Evolutionary conservation across 2,113 vertebrate species (phyloP).

Genomic region (Oncorhynchus masou): DNA sequence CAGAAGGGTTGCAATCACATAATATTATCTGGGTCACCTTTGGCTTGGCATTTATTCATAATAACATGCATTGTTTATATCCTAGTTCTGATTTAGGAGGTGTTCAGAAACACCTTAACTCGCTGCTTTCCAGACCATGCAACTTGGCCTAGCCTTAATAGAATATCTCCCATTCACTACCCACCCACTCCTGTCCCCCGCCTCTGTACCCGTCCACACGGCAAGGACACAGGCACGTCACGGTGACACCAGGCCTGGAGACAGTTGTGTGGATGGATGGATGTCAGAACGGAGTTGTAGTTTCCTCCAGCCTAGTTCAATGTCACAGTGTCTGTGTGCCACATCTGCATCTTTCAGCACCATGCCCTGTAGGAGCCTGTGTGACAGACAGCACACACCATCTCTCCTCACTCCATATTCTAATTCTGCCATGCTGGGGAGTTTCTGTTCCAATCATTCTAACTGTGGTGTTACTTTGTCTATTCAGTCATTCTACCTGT

Average conservation of each 20-base stretch:
- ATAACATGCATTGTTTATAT: slow-evolving; percentile 1
- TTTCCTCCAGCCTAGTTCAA: not conserved
- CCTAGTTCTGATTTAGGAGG: not conserved
- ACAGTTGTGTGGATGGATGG: not conserved
- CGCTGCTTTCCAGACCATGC: no score
- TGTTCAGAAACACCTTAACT: no score
- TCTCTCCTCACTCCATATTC: not conserved
- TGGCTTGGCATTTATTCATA: not conserved
- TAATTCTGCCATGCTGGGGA: not conserved
- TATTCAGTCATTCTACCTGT: no score
- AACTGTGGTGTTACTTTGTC: not conserved
- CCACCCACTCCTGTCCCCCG: not conserved
- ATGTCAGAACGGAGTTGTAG: not conserved
- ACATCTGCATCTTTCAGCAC: not conserved
- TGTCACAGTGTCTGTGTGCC: not conserved
- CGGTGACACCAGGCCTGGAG: not conserved
- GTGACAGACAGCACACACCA: not conserved
- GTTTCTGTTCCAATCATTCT: no score
- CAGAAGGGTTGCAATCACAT: not conserved
- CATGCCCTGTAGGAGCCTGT: slow-evolving; percentile 5
- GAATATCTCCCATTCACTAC: not conserved
- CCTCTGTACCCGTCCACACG: not conserved
- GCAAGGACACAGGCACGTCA: not conserved
- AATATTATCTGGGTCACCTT: not conserved
- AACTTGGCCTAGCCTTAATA: no score